Evolutionary conservation across 2,888 invertebrate species (phyloP), one percentile per base, ranked within the genome.

Genomic region (Drosophila rubida): DNA sequence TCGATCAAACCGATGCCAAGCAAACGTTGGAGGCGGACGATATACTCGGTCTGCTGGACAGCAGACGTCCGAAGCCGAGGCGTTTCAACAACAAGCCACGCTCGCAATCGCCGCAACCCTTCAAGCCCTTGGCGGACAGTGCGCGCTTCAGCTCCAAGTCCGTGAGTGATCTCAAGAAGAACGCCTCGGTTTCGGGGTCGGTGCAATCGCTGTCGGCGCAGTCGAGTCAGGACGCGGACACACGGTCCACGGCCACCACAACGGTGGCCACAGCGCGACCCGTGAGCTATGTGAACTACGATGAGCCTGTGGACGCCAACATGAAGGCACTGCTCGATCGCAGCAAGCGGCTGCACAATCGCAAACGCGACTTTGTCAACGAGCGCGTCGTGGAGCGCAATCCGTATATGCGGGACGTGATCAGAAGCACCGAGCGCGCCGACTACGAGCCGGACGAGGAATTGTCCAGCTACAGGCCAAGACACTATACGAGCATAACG

Each of bases 301-400:
- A 57, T 11, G 84, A 80, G 0, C 44, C 77, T 1, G 84, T 85
- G 22, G 91, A 92, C 50, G 80, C 85, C 44, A 89, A 75, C 42
- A 92, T 91, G 0, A 82, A 88, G 30, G 84, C 89, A 19, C 67
- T 92, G 23, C 78, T 92, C 14, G 91, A 92, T 66, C 90, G 91
- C 9, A 90, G 92, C 62, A 90, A 92, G 68, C 87, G 89, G 41
- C 57, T 92, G 45, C 92, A 92, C 25, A 87, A 90, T 61, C 90
- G 89, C 23, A 92, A 92, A 61, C 78, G 91, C 19, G 91, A 92
- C 2, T 92, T 92, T 69, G 90, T 92, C 41, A 90, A 92, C 53
- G 91, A 92, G 25, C 90, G 91, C 27, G 90, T 91, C 0, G 90
- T 85, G 9, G 91, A 91, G 19, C 89, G 90, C 2, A 92, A 92